Conservation (phyloP, 2,113 vertebrate genomes). For the Odontesthes bonariensis region DNA sequence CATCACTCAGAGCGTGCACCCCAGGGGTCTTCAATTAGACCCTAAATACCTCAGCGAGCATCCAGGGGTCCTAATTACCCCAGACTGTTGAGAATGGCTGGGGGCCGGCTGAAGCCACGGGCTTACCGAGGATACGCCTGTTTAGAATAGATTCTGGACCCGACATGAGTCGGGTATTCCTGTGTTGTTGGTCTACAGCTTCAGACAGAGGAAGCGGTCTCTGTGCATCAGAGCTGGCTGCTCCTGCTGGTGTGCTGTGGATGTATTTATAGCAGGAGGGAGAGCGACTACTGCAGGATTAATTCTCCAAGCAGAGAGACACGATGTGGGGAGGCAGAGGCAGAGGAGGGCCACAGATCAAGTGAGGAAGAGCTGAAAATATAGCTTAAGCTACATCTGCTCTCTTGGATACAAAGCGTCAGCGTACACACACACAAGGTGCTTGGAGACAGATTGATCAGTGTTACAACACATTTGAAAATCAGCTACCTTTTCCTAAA, state of each 20-base stretch:
- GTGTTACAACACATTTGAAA: slow-evolving; percentile 61
- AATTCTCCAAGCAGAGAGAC: slow-evolving; percentile 34
- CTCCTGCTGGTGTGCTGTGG: slow-evolving; percentile 19
- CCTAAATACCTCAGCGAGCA: slow-evolving; percentile 71
- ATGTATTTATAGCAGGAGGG: slow-evolving; percentile 64
- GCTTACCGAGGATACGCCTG: slow-evolving; percentile 58
- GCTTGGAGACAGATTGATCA: slow-evolving; percentile 48
- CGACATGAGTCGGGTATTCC: slow-evolving; percentile 55
- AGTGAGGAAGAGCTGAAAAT: slow-evolving; percentile 50
- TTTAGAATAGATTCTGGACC: slow-evolving; percentile 61
- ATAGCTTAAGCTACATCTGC: slow-evolving; percentile 27
- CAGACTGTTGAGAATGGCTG: slow-evolving; percentile 66
- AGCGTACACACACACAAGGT: neutral
- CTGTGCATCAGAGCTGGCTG: slow-evolving; percentile 28
- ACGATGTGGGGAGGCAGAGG: slow-evolving; percentile 23
- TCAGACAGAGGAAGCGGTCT: slow-evolving; percentile 52
- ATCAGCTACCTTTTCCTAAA: slow-evolving; percentile 74
- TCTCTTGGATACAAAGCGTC: slow-evolving; percentile 8
- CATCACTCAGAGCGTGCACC: slow-evolving; percentile 61
- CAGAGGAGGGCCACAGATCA: slow-evolving; percentile 39
- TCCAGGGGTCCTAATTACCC: slow-evolving; percentile 75
- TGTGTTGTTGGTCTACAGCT: slow-evolving; percentile 28
- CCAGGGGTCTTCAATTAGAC: slow-evolving; percentile 72
- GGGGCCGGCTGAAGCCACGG: slow-evolving; percentile 34
- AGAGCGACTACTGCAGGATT: slow-evolving; percentile 57